Conservation (phyloP, 2,888 invertebrate species). For the Hypolimnas misippus region DNA sequence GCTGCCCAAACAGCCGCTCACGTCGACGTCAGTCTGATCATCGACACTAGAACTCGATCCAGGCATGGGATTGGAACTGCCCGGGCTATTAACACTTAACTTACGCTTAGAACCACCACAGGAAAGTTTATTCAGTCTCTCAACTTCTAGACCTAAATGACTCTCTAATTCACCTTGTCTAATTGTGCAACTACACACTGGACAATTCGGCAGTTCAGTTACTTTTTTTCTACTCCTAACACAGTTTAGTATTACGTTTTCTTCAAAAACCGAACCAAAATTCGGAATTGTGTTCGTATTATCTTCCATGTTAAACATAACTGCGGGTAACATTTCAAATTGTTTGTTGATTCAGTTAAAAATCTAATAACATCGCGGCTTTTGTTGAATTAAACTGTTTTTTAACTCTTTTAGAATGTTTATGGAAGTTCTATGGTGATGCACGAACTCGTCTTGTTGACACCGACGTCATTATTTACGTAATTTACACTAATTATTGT, state of each 20-base stretch:
- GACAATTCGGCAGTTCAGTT: conserved; percentile 90
- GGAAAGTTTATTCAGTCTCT: conserved; percentile 69
- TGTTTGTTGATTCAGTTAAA: conserved; percentile 54
- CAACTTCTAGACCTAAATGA: conserved; percentile 91
- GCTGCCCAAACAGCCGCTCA: conserved; percentile 71
- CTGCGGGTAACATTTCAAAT: conserved; percentile 75
- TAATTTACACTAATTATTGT: conserved; percentile 37
- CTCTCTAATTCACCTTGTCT: conserved; percentile 92
- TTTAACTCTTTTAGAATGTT: conserved; percentile 46
- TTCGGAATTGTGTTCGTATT: conserved; percentile 53
- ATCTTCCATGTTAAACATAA: conserved; percentile 78
- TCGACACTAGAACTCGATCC: conserved; percentile 61
- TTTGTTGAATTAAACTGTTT: conserved; percentile 52
- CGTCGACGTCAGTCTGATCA: conserved; percentile 65
- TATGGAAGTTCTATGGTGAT: conserved; percentile 58
- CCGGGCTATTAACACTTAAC: conserved; percentile 61
- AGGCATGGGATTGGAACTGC: conserved; percentile 53
- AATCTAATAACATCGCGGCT: conserved; percentile 74
- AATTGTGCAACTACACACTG: conserved; percentile 94
- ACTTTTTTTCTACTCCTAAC: conserved; percentile 85
- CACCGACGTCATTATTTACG: conserved; percentile 30
- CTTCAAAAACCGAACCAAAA: conserved; percentile 61
- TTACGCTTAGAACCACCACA: conserved; percentile 65
- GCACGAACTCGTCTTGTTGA: conserved; percentile 65
- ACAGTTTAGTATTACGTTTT: conserved; percentile 73